Percentiles rank a stretch among this genome's conserved stretches.
Conservation (phyloP, 2,888 invertebrate species). For the Selenia dentaria region DNA sequence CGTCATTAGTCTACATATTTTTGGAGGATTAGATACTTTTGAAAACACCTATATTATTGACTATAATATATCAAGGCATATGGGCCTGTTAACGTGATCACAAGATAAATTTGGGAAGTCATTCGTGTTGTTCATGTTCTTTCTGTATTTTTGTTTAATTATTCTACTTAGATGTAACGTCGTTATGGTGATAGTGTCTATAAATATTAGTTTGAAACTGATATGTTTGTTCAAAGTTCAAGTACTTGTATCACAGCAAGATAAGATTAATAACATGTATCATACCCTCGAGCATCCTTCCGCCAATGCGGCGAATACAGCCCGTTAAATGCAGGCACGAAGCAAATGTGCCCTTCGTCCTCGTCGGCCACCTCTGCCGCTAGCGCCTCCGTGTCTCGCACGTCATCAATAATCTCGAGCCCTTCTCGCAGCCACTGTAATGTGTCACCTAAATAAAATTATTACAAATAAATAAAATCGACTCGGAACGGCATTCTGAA, state of each 20-base stretch:
- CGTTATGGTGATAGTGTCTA: no score
- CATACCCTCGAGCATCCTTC: conserved; percentile 92
- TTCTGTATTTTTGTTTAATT: no score
- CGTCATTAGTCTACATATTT: no score
- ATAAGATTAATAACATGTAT: background rate
- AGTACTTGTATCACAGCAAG: no score
- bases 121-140: no score
- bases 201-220: no score
- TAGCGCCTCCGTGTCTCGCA: conserved; percentile 86
- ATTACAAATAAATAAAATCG: conserved; percentile 19
- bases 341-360: conserved; percentile 92
- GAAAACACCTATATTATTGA: no score
- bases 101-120: no score
- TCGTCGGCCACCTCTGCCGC: conserved; percentile 59
- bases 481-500: background rate
- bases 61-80: no score
- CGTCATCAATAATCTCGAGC: conserved; percentile 88
- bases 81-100: no score
- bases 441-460: conserved; percentile 86
- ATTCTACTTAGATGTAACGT: no score
- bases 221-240: background rate
- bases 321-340: conserved; percentile 99
- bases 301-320: conserved; percentile 98
- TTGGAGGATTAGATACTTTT: no score
- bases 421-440: conserved; percentile 96